Evolutionary conservation across 2,113 vertebrate genomes (phyloP).

Genomic region (Calyptommatus sinebrachiatus): DNA sequence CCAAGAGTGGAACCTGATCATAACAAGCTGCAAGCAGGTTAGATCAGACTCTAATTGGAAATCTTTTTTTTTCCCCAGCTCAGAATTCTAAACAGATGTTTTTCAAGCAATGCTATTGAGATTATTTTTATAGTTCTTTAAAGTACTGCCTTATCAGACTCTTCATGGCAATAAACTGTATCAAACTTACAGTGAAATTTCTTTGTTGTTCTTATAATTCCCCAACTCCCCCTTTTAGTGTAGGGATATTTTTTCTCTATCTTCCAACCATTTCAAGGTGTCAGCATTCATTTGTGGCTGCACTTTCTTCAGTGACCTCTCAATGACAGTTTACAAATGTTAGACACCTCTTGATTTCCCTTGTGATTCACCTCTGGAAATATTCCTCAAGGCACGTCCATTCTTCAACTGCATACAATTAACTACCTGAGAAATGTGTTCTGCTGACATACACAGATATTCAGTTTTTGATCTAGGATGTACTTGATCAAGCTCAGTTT

Average conservation of each 20-base stretch:
- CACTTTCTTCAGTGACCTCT: constrained; percentile 64
- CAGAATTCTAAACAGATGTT: not conserved
- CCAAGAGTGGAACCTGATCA: no score
- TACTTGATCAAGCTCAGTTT: constrained; percentile 43
- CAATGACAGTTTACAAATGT: constrained; percentile 46
- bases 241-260: constrained; percentile 12
- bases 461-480: constrained; percentile 41
- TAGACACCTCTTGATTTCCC: constrained; percentile 73
- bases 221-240: not conserved
- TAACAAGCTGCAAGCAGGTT: no score
- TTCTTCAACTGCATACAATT: constrained; percentile 64
- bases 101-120: not conserved
- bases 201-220: constrained; percentile 5
- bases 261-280: constrained; percentile 55
- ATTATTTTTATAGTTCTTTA: not conserved
- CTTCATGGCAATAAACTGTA: not conserved
- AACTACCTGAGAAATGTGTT: constrained; percentile 68
- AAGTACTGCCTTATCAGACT: not conserved
- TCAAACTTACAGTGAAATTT: not conserved
- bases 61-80: no score
- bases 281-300: constrained; percentile 68
- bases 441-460: constrained; percentile 37
- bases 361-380: constrained; percentile 59
- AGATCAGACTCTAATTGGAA: no score
- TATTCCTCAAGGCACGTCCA: constrained; percentile 60